These are phyloP conservation scores for Stichopus horrens DNA, from an alignment of 53 echinoderm and acorn worm genomes.

Conservation along the genomic window DNA sequence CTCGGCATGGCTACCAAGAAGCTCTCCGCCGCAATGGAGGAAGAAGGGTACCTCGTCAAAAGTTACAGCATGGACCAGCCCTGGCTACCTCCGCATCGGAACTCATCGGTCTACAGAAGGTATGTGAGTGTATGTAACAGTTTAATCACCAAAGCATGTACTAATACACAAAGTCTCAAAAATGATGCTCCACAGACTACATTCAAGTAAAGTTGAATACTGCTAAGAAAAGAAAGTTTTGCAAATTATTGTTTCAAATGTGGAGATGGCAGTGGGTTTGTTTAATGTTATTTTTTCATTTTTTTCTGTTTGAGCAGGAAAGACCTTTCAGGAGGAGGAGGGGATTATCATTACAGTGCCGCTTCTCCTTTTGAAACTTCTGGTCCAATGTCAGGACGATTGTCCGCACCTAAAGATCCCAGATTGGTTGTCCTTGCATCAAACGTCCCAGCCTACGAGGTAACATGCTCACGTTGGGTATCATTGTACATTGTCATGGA, in stretches of 20 bases:
- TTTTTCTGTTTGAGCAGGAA: conserved; percentile 57
- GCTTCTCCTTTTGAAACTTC: conserved; percentile 31
- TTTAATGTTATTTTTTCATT: neutral
- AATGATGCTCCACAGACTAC: no score
- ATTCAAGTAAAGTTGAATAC: no score
- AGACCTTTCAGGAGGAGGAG: conserved; percentile 77
- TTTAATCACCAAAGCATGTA: no score
- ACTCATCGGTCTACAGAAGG: conserved; percentile 21
- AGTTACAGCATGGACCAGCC: neutral
- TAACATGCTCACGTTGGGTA: neutral
- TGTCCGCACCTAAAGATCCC: conserved; percentile 20
- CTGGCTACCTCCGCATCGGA: neutral
- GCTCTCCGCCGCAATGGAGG: conserved; percentile 10
- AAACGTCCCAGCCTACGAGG: conserved; percentile 65
- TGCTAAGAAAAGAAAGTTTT: no score
- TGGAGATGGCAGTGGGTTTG: neutral
- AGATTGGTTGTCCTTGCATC: conserved; percentile 69
- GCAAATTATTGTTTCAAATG: no score
- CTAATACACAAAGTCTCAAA: no score
- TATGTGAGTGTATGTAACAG: neutral
- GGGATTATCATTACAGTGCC: conserved; percentile 54
- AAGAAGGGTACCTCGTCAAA: conserved; percentile 1
- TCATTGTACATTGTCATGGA: neutral
- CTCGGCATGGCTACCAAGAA: neutral
- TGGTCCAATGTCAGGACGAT: conserved; percentile 25